These are phyloP conservation scores for Numenius arquata DNA, from an alignment of 2,113 vertebrate genomes.

Conservation along the genomic window DNA sequence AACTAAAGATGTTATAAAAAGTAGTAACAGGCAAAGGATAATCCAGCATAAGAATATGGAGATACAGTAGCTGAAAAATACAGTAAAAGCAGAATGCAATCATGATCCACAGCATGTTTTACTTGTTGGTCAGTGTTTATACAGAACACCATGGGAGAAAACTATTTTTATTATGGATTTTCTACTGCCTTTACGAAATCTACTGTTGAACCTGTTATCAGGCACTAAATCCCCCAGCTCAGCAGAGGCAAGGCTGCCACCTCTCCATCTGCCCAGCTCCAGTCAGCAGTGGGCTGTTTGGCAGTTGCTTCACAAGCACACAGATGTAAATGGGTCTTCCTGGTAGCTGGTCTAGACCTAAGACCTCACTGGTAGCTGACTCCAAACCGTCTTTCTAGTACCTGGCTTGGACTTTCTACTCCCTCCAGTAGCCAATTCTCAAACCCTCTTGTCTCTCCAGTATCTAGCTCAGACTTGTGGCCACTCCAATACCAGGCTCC, in stretches of 20 bases:
- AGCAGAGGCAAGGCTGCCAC: neutral
- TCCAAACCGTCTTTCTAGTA: neutral
- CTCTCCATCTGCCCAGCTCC: fast-evolving
- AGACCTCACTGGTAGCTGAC: neutral
- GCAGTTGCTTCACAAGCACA: neutral
- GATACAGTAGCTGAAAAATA: neutral
- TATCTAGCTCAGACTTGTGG: neutral
- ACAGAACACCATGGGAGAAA: neutral
- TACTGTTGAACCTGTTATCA: neutral
- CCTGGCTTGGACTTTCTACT: neutral
- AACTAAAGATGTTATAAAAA: neutral
- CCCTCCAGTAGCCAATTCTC: neutral
- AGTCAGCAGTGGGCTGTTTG: neutral
- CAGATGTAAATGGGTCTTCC: neutral
- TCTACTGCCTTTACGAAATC: neutral
- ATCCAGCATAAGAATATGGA: neutral
- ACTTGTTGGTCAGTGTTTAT: neutral
- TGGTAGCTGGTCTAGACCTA: neutral
- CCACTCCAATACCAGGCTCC: neutral
- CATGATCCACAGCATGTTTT: neutral
- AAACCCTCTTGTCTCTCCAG: neutral
- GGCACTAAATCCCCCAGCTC: neutral
- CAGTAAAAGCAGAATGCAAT: neutral
- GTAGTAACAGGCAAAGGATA: neutral
- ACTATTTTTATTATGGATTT: neutral